phyloP scores from a whole-genome alignment of 2,113 vertebrate genomes.

The Polyodon spathula region DNA sequence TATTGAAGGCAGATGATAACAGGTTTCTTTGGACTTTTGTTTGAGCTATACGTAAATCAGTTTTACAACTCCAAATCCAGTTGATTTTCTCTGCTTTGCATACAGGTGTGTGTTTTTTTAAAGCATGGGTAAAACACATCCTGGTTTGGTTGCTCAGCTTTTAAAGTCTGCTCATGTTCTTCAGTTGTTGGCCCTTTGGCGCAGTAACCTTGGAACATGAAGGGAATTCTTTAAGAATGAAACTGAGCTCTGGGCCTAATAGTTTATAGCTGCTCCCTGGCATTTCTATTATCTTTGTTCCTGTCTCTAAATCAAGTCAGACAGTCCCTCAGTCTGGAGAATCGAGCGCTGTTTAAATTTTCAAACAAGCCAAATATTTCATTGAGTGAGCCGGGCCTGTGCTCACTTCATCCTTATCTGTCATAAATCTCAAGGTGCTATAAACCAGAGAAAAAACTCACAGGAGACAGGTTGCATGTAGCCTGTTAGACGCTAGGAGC shows the following conservation, averaged over 20 bases:
- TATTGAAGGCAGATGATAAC: no score
- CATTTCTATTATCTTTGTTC: constrained; percentile 25
- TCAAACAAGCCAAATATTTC: constrained; percentile 33
- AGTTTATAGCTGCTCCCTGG: constrained; percentile 13
- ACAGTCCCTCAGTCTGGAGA: constrained; percentile 11
- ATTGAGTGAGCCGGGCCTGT: constrained; percentile 28
- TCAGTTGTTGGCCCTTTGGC: neutral
- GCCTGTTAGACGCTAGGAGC: no score
- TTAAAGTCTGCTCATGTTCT: no score
- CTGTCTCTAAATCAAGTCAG: constrained; percentile 27
- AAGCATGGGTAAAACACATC: no score
- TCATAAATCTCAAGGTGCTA: constrained; percentile 26
- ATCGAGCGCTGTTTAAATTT: constrained; percentile 28
- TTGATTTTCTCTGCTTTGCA: no score
- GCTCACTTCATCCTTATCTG: constrained; percentile 25
- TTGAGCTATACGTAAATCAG: no score
- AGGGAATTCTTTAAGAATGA: neutral
- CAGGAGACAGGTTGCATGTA: neutral
- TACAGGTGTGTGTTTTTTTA: no score
- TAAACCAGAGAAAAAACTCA: constrained; percentile 5
- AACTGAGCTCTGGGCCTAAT: constrained; percentile 17
- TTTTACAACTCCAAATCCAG: no score
- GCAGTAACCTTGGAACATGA: neutral
- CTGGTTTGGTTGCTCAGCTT: no score
- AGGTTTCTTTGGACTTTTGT: no score